Base-by-base conservation (phyloP, 2,113 vertebrate genomes). In the Irena cyanogastra region DNA sequence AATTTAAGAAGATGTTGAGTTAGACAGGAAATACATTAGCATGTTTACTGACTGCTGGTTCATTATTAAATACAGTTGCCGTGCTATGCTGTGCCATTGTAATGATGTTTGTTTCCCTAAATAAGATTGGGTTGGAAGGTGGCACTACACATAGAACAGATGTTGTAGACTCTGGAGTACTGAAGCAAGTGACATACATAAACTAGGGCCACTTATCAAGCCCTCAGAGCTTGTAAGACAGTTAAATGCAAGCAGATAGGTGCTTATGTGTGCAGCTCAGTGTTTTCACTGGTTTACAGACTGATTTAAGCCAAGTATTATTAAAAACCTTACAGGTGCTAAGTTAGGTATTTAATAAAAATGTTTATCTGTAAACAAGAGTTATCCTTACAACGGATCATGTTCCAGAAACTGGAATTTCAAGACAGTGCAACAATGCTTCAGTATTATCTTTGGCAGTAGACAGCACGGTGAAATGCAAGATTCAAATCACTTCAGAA, bases 401-500 rank as follows among this genome's bases (percentile, higher is more conserved):
- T 83, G 49, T 94, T 95, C 89, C 94, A 95, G 90, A 97, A 97
- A 93, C 37, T n/a, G 85, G 92, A 81, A 96, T 80, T 95, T 94
- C 88, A 93, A 90, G 96, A 97, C 88, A 97, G 96, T 94, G 96
- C 96, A 95, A 96, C 63, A 92, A 93, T 87, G 93, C 87, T 94
- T 91, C 70, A 92, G 56, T 72, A 71, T 97, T 96, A 94, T 98
- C 97, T 98, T 98, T 98, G 98, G 98, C 97, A 98, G 97, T 97
- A 97, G 95, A 92, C 77, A 97, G 95, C 94, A 96, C 84, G 28
- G 89, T 90, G 90, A 95, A 95, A 91, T 44, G 81, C 61, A 88
- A 87, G 91, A 91, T 75, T 60, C 41, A 70, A 56, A 76, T 83
- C 96, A 98, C 97, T 98, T 98, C 75, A 99, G 97, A 97, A 99